These are phyloP conservation scores for Lepidochrysops patricia DNA, from an alignment of 2,888 invertebrate genomes.

Conservation along the genomic window DNA sequence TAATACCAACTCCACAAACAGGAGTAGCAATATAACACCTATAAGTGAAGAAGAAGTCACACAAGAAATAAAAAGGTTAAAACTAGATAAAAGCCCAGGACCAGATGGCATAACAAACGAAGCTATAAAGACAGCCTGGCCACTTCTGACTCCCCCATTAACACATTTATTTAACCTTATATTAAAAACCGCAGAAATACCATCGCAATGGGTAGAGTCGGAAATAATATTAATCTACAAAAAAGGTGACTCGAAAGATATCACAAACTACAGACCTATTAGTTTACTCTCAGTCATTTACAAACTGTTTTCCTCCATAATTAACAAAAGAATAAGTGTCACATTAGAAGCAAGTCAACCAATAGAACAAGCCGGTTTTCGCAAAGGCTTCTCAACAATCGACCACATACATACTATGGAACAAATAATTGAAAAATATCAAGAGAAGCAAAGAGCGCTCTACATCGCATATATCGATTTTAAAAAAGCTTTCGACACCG, in stretches of 20 bases:
- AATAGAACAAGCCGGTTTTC: constrained; percentile 22
- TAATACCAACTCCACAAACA: too few species aligned
- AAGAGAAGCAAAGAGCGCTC: constrained; percentile 11
- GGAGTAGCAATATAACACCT: too few species aligned
- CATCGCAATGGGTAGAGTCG: constrained; percentile 21
- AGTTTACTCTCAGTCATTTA: constrained; percentile 21
- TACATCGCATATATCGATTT: constrained; percentile 17
- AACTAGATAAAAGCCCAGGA: neutral
- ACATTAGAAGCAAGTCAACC: constrained; percentile 19
- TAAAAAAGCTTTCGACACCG: constrained; percentile 16
- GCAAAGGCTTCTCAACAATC: constrained; percentile 17
- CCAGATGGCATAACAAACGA: constrained; percentile 10
- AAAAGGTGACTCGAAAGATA: constrained; percentile 20
- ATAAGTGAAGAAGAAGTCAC: too few species aligned
- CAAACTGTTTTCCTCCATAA: constrained; percentile 21
- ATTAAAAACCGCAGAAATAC: constrained; percentile 16
- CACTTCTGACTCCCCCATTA: constrained; percentile 4
- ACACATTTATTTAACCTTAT: constrained; percentile 17
- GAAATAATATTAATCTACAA: constrained; percentile 20
- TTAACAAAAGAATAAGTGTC: constrained; percentile 19
- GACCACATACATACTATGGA: neutral
- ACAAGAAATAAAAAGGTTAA: neutral
- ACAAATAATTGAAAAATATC: neutral
- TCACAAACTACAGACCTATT: constrained; percentile 23
- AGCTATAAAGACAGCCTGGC: neutral